These are phyloP conservation scores for Chrysomallon squamiferum DNA, from an alignment of 1,140 invertebrate species.

Conservation along the genomic window DNA sequence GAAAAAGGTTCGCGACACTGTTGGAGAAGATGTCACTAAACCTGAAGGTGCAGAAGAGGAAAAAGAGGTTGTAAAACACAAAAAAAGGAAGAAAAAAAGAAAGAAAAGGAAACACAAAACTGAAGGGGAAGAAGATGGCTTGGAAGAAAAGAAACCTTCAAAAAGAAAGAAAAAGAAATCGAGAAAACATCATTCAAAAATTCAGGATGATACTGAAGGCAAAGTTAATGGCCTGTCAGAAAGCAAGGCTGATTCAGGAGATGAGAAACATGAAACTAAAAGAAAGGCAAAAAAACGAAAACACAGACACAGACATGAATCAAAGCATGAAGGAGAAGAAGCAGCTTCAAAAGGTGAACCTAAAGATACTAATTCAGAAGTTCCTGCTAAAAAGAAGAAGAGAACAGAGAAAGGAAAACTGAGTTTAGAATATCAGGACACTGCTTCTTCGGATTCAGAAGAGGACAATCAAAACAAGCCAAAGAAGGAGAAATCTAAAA, in stretches of 20 bases:
- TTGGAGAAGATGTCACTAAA: slow-evolving; percentile 3
- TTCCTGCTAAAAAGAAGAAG: slow-evolving; percentile 1
- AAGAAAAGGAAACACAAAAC: slow-evolving; percentile 8
- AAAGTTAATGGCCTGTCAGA: not conserved
- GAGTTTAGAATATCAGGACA: slow-evolving; percentile 1
- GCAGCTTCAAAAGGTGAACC: not conserved
- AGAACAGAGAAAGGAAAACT: not conserved
- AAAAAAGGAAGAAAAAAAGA: slow-evolving; percentile 9
- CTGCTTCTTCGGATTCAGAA: not conserved
- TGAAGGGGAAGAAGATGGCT: slow-evolving; percentile 6
- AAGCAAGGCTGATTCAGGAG: not conserved
- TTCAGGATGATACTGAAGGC: not conserved
- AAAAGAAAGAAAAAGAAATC: slow-evolving; percentile 15
- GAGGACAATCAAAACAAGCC: not conserved
- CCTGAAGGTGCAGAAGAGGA: slow-evolving; percentile 3
- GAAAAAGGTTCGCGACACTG: not conserved
- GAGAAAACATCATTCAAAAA: not conserved
- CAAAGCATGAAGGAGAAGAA: slow-evolving; percentile 1
- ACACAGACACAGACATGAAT: not conserved
- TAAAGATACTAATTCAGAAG: not conserved
- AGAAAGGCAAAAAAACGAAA: slow-evolving; percentile 9
- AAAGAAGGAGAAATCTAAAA: not conserved
- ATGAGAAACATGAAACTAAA: not conserved
- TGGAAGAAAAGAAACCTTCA: slow-evolving; percentile 9
- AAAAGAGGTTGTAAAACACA: slow-evolving; percentile 8